Evolutionary conservation across 2,888 invertebrate species (phyloP).

Genomic region (Salticus scenicus): DNA sequence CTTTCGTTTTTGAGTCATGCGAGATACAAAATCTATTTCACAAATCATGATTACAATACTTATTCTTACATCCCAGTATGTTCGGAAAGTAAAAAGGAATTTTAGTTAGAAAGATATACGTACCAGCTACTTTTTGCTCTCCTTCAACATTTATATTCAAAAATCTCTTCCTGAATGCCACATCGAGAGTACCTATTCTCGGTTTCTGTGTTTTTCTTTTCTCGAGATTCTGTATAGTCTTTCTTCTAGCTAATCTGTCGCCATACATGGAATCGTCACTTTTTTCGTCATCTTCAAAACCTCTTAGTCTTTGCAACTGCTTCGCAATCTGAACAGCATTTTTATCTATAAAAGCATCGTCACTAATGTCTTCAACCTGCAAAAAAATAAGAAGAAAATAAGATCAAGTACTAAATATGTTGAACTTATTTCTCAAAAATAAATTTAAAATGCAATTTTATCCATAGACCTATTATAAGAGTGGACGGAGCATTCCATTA

Average conservation of each 20-base stretch:
- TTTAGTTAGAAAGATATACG: neutral
- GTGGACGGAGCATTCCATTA: too few relatives aligned
- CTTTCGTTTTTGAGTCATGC: too few relatives aligned
- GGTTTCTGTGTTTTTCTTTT: conserved; percentile 88
- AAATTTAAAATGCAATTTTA: too few relatives aligned
- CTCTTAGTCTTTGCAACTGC: conserved; percentile 82
- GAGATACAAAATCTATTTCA: too few relatives aligned
- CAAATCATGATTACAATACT: too few relatives aligned
- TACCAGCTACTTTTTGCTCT: conserved; percentile 47
- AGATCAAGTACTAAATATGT: too few relatives aligned
- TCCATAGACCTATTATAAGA: too few relatives aligned
- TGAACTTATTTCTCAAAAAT: too few relatives aligned
- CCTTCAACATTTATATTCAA: conserved; percentile 73
- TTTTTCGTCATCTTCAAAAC: conserved; percentile 74
- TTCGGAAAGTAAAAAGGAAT: too few relatives aligned
- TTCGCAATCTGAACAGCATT: conserved; percentile 96
- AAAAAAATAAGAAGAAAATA: neutral
- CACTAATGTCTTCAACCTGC: conserved; percentile 85
- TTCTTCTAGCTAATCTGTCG: conserved; percentile 79
- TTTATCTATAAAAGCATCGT: conserved; percentile 91
- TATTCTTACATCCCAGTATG: too few relatives aligned
- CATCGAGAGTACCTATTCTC: conserved; percentile 94
- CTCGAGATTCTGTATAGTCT: conserved; percentile 94
- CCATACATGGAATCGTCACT: conserved; percentile 84
- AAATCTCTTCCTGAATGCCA: conserved; percentile 95